Evolutionary conservation across 1,140 invertebrate species (phyloP), one percentile per base, ranked within the genome.

Genomic region (Halesus radiatus): DNA sequence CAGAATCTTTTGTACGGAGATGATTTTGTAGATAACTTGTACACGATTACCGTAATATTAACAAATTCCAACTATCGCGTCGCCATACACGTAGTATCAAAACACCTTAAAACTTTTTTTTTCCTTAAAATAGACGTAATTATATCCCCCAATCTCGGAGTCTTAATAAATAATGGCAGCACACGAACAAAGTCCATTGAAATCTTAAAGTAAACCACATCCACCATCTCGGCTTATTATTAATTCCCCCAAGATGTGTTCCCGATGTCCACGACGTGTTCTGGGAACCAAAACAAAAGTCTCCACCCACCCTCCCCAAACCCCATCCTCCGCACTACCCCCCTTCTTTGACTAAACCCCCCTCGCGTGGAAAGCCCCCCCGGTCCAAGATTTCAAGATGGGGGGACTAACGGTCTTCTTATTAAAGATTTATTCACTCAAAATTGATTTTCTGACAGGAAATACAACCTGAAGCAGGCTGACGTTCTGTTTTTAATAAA

Each of bases 181-280:
- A 56, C 26, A 18, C 23, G 13, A 62, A 74, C 68, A 79, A 79
- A 79, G 70, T 79, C 78, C 72, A 52, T 74, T 79, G 72, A 80
- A 83, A 83, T 83, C 82, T 83, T 75, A 76, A 83, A 83, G 82
- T 79, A 83, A 83, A 83, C 82, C 82, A 62, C 79, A 83, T 37
- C 75, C 79, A 72, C 66, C 79, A 32, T 83, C 82, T 83, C 79
- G 72, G 82, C 78, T 83, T 83, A 83, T 83, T 83, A 83, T 83
- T 83, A 83, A 83, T 83, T 83, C 82, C 75, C 82, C 82, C 81
- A 79, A 83, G 82, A 83, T 76, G 70, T 83, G 80, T 80, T 80
- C 80, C 80, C 82, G 76, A 81, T 83, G 82, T 83, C 82, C 82
- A 80, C 54, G 80, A 83, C 82, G 82, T 83, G 82, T 83, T 78